phyloP scores from a whole-genome alignment of 2,888 invertebrate species.

The Carabus problematicus region DNA sequence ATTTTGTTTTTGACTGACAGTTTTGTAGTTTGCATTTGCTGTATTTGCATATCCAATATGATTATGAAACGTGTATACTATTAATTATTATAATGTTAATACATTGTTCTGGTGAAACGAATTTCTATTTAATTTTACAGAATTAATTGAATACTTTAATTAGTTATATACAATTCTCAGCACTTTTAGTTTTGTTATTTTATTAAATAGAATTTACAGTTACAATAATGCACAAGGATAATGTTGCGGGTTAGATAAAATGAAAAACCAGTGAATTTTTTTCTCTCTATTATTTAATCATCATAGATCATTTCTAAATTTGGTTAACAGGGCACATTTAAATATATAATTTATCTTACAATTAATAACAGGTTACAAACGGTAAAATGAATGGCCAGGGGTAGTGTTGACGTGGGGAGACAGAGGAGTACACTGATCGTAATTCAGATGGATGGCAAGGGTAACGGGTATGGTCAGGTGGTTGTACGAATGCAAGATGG shows the following conservation, averaged over 20 bases:
- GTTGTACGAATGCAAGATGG: too few species aligned
- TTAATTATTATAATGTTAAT: too few species aligned
- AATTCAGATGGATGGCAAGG: too few species aligned
- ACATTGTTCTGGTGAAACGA: too few species aligned
- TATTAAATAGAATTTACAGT: background rate
- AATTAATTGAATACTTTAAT: slow-evolving; percentile 5
- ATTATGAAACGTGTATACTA: too few species aligned
- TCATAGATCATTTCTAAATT: slow-evolving; percentile 24
- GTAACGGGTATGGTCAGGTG: too few species aligned
- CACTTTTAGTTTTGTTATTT: background rate
- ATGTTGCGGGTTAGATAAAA: slow-evolving; percentile 10
- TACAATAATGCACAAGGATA: background rate
- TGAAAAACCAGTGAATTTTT: slow-evolving; percentile 19
- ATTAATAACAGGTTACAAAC: slow-evolving; percentile 2
- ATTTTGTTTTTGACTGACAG: too few species aligned
- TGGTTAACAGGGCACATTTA: slow-evolving; percentile 34
- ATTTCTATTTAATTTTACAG: background rate
- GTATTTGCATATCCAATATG: too few species aligned
- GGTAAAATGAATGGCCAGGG: too few species aligned
- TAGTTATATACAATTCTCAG: background rate
- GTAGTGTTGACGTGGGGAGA: too few species aligned
- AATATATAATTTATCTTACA: slow-evolving; percentile 31
- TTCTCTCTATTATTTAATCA: slow-evolving; percentile 35
- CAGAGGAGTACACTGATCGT: too few species aligned
- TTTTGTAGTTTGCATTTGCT: too few species aligned